These are phyloP conservation scores for Acropora tenuis DNA, from an alignment of 64 coral and sea anemone genomes.

Conservation along the genomic window DNA sequence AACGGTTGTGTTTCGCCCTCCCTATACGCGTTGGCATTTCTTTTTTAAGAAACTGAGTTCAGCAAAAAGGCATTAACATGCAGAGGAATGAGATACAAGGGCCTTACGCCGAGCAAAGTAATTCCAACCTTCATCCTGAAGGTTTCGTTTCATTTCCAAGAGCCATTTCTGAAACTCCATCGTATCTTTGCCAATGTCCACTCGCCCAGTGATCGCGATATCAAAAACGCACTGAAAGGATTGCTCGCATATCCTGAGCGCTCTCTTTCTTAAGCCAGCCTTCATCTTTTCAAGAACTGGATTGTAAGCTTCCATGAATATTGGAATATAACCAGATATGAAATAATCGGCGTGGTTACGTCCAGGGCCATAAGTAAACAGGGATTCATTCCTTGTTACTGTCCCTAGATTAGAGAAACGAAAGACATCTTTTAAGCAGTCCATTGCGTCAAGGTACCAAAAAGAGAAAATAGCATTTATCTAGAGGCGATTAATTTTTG, in stretches of 20 bases:
- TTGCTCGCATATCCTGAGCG: slow-evolving; percentile 52
- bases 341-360: slow-evolving; percentile 19
- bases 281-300: slow-evolving; percentile 47
- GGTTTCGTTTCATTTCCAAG: neutral
- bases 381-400: slow-evolving; percentile 29
- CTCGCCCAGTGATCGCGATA: slow-evolving; percentile 40
- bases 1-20: too few species aligned
- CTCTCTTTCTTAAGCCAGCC: neutral
- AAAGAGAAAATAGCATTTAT: too few species aligned
- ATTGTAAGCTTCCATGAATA: slow-evolving; percentile 41
- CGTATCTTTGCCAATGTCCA: slow-evolving; percentile 59
- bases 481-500: too few species aligned
- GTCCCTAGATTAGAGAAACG: slow-evolving; percentile 26
- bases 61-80: too few species aligned
- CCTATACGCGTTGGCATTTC: too few species aligned
- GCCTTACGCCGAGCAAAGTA: neutral
- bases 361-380: slow-evolving; percentile 67
- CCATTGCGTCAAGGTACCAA: too few species aligned
- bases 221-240: slow-evolving; percentile 77
- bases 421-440: neutral
- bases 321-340: slow-evolving; percentile 42
- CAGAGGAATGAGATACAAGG: neutral
- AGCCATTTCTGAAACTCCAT: slow-evolving; percentile 41
- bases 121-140: slow-evolving; percentile 19
- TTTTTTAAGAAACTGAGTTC: too few species aligned